phyloP scores from a whole-genome alignment of 2,113 vertebrate species.

The Progne subis region DNA sequence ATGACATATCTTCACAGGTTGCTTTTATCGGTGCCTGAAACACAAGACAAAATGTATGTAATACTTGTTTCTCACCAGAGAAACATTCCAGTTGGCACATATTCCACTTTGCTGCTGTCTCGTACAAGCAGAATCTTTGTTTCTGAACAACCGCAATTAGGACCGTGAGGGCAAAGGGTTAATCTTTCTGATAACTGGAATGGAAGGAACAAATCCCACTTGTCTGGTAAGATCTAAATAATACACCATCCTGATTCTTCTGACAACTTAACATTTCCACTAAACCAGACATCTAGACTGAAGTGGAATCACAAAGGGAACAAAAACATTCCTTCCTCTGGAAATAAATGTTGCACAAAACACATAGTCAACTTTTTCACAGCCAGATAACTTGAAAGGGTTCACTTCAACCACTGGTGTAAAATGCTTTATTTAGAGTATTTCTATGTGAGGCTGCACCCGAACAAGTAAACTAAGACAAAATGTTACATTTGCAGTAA shows the following conservation, averaged over 20 bases:
- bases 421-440: not conserved
- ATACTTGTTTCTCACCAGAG: slow-evolving; percentile 36
- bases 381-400: not conserved
- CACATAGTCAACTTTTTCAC: not conserved
- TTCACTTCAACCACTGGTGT: not conserved
- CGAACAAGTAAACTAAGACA: not conserved
- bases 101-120: slow-evolving; percentile 57
- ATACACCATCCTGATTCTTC: slow-evolving; percentile 77
- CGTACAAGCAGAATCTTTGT: slow-evolving; percentile 86
- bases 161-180: slow-evolving; percentile 86
- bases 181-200: slow-evolving; percentile 87
- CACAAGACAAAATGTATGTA: slow-evolving; percentile 66
- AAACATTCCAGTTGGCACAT: slow-evolving; percentile 72
- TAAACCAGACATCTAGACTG: slow-evolving; percentile 75
- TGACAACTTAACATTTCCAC: slow-evolving; percentile 79
- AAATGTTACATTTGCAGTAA: not conserved
- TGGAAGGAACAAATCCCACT: slow-evolving; percentile 89
- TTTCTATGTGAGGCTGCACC: not conserved
- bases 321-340: slow-evolving; percentile 49
- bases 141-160: slow-evolving; percentile 83
- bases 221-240: slow-evolving; percentile 82
- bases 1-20: slow-evolving; percentile 83
- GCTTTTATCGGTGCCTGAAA: slow-evolving; percentile 88
- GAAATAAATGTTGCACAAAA: slow-evolving; percentile 53
- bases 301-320: slow-evolving; percentile 35